A percentile compares a stretch with the other conserved stretches of the same genome.
These are phyloP conservation scores for Enteromius thamalakanensis DNA, from an alignment of 2,797 vertebrate genomes.

Conservation along the genomic window DNA sequence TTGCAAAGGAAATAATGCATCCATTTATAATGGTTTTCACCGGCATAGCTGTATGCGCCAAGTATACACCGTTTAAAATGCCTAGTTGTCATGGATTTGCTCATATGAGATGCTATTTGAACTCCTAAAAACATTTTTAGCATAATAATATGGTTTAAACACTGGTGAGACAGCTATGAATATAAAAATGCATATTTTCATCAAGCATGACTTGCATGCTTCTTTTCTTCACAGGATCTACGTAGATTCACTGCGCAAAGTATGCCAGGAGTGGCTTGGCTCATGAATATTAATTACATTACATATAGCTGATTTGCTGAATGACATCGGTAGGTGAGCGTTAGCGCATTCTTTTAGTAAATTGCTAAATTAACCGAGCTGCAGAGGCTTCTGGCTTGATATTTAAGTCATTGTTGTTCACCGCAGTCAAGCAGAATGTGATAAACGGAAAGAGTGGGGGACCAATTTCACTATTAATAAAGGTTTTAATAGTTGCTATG, in stretches of 20 bases:
- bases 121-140: not conserved
- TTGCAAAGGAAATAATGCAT: not conserved
- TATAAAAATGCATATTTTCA: not conserved
- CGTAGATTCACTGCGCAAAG: not conserved
- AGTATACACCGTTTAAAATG: not conserved
- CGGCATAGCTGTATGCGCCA: too few relatives aligned
- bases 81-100: not conserved
- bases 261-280: not conserved
- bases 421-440: slow-evolving; percentile 8
- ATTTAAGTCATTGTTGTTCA: slow-evolving; percentile 5
- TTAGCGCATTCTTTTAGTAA: not conserved
- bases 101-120: not conserved
- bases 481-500: not conserved
- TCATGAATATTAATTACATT: slow-evolving; percentile 17
- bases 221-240: not conserved
- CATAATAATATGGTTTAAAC: not conserved
- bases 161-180: not conserved
- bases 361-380: slow-evolving; percentile 1
- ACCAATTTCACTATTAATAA: slow-evolving; percentile 17
- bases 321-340: not conserved
- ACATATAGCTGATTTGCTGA: slow-evolving; percentile 19
- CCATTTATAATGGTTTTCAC: not conserved
- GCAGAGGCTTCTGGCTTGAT: not conserved
- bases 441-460: not conserved
- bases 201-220: not conserved